Evolutionary conservation across 1,140 invertebrate species (phyloP).

Genomic region (Agrilus planipennis): DNA sequence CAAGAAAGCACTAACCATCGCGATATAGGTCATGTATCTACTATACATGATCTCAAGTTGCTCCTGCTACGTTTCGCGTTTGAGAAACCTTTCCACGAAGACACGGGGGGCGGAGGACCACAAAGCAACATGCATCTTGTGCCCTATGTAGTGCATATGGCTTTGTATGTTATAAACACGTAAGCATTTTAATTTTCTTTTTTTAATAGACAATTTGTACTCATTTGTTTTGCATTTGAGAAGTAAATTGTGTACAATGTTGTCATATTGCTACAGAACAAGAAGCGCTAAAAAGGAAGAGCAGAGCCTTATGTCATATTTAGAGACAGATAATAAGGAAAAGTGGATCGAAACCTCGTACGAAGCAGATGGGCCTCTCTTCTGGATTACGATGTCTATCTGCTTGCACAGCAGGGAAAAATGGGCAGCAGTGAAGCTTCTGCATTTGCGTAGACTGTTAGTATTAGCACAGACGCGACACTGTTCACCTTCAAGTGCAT

Average conservation of each 20-base stretch:
- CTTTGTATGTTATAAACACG: slow-evolving; percentile 90
- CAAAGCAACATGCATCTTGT: slow-evolving; percentile 96
- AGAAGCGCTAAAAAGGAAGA: slow-evolving; percentile 62
- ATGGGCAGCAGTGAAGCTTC: slow-evolving; percentile 54
- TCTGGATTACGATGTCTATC: slow-evolving; percentile 69
- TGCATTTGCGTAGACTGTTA: slow-evolving; percentile 66
- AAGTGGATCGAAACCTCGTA: slow-evolving; percentile 69
- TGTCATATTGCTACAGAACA: slow-evolving; percentile 44
- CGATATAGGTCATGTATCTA: slow-evolving; percentile 79
- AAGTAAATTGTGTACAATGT: no score
- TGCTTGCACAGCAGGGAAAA: slow-evolving; percentile 59
- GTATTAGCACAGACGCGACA: slow-evolving; percentile 67
- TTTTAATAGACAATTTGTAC: neutral
- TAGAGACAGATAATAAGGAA: slow-evolving; percentile 45
- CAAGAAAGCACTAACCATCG: slow-evolving; percentile 77
- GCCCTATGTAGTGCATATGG: slow-evolving; percentile 89
- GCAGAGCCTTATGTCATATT: slow-evolving; percentile 53
- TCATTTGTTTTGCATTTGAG: neutral
- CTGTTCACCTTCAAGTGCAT: slow-evolving; percentile 40
- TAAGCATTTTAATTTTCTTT: slow-evolving; percentile 35
- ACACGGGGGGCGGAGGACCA: slow-evolving; percentile 90
- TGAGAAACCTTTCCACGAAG: slow-evolving; percentile 93
- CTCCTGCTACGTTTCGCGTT: slow-evolving; percentile 81
- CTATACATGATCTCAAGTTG: slow-evolving; percentile 89
- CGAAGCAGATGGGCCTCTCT: slow-evolving; percentile 82